A percentile compares a stretch with the other conserved stretches of the same genome.
Conservation (phyloP, 2,888 invertebrate genomes). For the Acanthosoma haemorrhoidale region DNA sequence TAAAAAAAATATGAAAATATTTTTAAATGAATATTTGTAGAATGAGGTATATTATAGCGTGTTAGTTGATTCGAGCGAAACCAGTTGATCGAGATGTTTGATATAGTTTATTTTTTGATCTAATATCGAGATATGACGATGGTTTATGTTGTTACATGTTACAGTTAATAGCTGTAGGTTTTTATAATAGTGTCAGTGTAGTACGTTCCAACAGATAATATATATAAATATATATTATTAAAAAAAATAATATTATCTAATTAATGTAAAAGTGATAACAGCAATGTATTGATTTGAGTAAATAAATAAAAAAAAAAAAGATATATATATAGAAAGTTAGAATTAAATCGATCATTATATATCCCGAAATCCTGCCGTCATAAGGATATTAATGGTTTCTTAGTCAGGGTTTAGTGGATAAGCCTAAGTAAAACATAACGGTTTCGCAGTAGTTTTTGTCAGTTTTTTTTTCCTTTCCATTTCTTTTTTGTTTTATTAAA, state of each 20-base stretch:
- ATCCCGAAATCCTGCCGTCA: slow-evolving; percentile 34
- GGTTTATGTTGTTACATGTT: slow-evolving; percentile 35
- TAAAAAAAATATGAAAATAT: slow-evolving; percentile 37
- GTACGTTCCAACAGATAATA: slow-evolving; percentile 31
- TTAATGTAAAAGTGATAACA: slow-evolving; percentile 22
- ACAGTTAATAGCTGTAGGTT: slow-evolving; percentile 33
- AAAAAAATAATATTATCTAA: background rate
- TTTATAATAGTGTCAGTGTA: slow-evolving; percentile 28
- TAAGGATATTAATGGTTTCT: slow-evolving; percentile 34
- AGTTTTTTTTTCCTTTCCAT: slow-evolving; percentile 14
- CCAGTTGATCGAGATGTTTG: slow-evolving; percentile 37
- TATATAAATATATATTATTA: slow-evolving; percentile 22
- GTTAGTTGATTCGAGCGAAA: slow-evolving; percentile 37
- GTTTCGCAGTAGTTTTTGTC: slow-evolving; percentile 36
- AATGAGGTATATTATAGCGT: slow-evolving; percentile 36
- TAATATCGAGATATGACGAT: slow-evolving; percentile 35
- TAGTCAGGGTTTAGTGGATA: slow-evolving; percentile 39
- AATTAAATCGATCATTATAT: slow-evolving; percentile 17
- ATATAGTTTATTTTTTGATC: slow-evolving; percentile 39
- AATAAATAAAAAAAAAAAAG: background rate
- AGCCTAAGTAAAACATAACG: slow-evolving; percentile 34
- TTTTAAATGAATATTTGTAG: slow-evolving; percentile 38
- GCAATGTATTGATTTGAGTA: background rate
- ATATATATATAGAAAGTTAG: background rate
- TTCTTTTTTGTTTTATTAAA: slow-evolving; percentile 5